Evolutionary conservation across 2,888 invertebrate genomes (phyloP), one percentile per base, ranked within the genome.

Genomic region (Netelia melanura): DNA sequence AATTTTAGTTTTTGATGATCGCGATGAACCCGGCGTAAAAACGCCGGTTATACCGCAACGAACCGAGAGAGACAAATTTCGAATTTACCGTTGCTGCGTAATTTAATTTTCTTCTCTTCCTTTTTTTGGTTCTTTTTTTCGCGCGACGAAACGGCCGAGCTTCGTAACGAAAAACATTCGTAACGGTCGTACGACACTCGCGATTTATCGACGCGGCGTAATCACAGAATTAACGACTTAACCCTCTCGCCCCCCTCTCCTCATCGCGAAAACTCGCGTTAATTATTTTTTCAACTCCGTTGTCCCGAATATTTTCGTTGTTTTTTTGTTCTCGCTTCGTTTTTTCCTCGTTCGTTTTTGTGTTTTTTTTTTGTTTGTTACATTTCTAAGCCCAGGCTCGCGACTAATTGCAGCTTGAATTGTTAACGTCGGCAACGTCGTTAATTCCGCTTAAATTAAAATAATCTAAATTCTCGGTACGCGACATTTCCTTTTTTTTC

Each of bases 161-260:
- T 11, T 14, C n/a, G 52, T 17, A 52, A 38, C 62, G 67, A 58
- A 48, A 62, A 74, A 74, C 54, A 72, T 64, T 54, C 44, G 14
- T 58, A 64, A 74, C 38, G 38, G 64, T 48, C 68, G 56, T 65
- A n/a, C 80, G 68, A 81, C 54, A 77, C 81, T 74, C 56, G 64
- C 44, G 52, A 74, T 74, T 74, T 77, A 64, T 54, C 84, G 54
- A 78, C 70, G 76, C 44, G 44, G 68, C 64, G 74, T 25, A 56
- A 74, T 74, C 44, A 67, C 30, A 74, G 70, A 77, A 77, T 81
- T 71, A 80, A 71, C 43, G 23, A 72, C 64, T 74, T 54, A 44
- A 17, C 67, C 58, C 23, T 54, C 54, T 23, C 43, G 54, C 23
- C 17, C n/a, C 38, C 43, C 43, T 70, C 62, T 78, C 8, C n/a